phyloP scores from a whole-genome alignment of 2,888 invertebrate species.

The Minunthozetes semirufus region DNA sequence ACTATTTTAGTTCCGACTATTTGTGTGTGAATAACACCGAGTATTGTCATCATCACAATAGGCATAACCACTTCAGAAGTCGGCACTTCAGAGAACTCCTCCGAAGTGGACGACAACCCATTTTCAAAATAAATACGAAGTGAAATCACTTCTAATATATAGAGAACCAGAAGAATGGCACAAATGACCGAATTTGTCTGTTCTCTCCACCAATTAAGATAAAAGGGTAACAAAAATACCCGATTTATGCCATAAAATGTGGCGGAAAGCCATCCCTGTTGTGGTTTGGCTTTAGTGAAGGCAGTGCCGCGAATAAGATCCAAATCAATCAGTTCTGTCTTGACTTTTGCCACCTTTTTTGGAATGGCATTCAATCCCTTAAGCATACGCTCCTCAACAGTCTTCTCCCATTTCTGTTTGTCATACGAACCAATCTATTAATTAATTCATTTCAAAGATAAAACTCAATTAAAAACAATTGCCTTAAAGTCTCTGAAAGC shows the following conservation, averaged over 20 bases:
- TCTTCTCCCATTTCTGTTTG: constrained; percentile 94
- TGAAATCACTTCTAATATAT: constrained; percentile 65
- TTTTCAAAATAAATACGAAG: constrained; percentile 53
- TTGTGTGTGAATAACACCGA: constrained; percentile 72
- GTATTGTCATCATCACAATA: constrained; percentile 62
- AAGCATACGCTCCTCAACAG: constrained; percentile 81
- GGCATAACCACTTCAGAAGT: constrained; percentile 66
- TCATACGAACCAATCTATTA: constrained; percentile 85
- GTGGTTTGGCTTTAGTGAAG: constrained; percentile 90
- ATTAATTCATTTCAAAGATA: neutral
- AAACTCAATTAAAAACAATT: neutral
- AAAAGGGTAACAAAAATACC: constrained; percentile 72
- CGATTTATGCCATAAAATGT: constrained; percentile 73
- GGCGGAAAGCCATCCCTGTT: constrained; percentile 78
- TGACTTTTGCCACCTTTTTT: constrained; percentile 68
- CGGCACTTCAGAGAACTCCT: constrained; percentile 53
- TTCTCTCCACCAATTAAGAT: constrained; percentile 65
- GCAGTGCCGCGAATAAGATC: constrained; percentile 93
- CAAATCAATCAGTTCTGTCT: constrained; percentile 89
- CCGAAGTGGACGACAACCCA: neutral
- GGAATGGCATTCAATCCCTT: constrained; percentile 72
- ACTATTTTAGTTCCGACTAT: constrained; percentile 53
- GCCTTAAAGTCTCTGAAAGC: neutral
- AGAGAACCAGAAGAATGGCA: constrained; percentile 63
- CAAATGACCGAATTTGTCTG: constrained; percentile 75